Evolutionary conservation across 1,140 invertebrate species (phyloP).

Genomic region (Ericerus pela): DNA sequence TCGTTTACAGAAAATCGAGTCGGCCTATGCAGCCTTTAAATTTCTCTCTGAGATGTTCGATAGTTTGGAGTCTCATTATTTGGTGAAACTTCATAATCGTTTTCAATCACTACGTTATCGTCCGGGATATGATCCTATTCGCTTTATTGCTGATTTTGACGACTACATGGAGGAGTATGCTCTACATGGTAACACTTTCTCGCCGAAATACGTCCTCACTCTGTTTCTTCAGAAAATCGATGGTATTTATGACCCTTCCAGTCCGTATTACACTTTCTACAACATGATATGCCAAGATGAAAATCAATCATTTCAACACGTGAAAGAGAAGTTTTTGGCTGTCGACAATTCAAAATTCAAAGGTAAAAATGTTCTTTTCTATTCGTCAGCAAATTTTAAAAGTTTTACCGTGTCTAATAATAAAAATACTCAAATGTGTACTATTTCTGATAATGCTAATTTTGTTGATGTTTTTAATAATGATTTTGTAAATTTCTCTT

Average conservation of each 20-base stretch:
- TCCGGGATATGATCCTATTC: not conserved
- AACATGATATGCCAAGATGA: not conserved
- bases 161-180: not conserved
- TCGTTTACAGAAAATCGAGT: not conserved
- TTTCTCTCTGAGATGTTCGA: not conserved
- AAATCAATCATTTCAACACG: not conserved
- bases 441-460: no score
- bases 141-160: not conserved
- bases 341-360: no score
- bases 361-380: no score
- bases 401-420: no score
- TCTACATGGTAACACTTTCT: not conserved
- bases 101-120: not conserved
- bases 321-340: not conserved
- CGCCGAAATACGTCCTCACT: not conserved
- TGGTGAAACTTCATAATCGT: not conserved
- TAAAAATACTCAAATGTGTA: no score
- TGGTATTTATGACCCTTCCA: not conserved
- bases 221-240: conserved; percentile 1
- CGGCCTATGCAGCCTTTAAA: not conserved
- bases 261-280: not conserved
- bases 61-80: not conserved
- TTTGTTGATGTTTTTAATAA: no score
- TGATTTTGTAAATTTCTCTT: no score
- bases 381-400: no score